A percentile compares a stretch with the other conserved stretches of the same genome.
phyloP scores from a whole-genome alignment of 1,140 invertebrate genomes.

The Mercenaria mercenaria region DNA sequence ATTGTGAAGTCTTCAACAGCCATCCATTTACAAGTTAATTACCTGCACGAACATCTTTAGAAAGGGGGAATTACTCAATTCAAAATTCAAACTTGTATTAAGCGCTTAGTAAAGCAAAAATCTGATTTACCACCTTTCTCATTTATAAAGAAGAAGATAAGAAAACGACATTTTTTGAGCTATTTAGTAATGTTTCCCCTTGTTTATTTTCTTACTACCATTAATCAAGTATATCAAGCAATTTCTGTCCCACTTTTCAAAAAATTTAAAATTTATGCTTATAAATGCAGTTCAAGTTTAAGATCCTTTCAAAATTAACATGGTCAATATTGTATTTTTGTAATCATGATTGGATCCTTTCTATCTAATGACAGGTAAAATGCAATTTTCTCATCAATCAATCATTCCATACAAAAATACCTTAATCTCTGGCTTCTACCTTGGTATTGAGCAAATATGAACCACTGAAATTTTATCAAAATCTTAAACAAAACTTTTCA shows the following conservation, averaged over 20 bases:
- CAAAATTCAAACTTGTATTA: too few relatives aligned
- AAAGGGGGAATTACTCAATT: too few relatives aligned
- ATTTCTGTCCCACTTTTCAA: neutral
- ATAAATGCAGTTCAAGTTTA: neutral
- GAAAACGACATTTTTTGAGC: too few relatives aligned
- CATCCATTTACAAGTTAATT: too few relatives aligned
- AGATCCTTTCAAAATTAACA: neutral
- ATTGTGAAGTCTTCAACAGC: too few relatives aligned
- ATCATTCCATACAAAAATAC: conserved; percentile 14
- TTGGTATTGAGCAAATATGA: neutral
- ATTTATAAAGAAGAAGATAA: too few relatives aligned
- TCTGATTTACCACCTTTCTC: too few relatives aligned
- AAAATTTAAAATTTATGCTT: neutral
- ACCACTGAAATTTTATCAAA: conserved; percentile 41
- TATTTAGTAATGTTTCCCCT: too few relatives aligned
- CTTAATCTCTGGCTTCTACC: conserved; percentile 17
- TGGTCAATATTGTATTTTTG: neutral
- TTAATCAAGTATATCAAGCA: too few relatives aligned
- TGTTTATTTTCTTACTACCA: too few relatives aligned
- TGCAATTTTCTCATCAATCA: conserved; percentile 24
- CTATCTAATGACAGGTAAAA: neutral
- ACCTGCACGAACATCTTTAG: too few relatives aligned
- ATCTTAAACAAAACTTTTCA: conserved; percentile 18
- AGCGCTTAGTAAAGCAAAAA: too few relatives aligned
- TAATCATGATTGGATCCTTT: conserved; percentile 5